Evolutionary conservation across 2,888 invertebrate genomes (phyloP).

Genomic region (Ophion obscuratus): DNA sequence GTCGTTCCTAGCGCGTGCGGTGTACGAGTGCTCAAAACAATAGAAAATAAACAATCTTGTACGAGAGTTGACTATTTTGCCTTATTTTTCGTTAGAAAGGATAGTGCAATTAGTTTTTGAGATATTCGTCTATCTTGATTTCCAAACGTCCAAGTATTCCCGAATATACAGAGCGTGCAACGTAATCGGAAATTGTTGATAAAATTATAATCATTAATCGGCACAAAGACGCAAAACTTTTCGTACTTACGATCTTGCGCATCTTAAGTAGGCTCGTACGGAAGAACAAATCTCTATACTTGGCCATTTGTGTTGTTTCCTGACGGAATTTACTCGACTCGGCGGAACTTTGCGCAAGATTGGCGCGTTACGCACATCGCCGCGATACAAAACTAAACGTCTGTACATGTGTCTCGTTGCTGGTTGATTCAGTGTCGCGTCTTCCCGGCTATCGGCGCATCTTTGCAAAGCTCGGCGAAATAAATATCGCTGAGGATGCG

Average conservation of each 20-base stretch:
- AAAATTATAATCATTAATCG: background rate
- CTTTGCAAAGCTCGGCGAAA: background rate
- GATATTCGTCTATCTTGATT: background rate
- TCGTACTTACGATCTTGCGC: background rate
- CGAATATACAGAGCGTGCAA: no score
- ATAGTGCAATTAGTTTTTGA: constrained; percentile 11
- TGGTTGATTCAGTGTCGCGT: background rate
- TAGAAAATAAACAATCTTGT: constrained; percentile 17
- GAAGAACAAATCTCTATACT: background rate
- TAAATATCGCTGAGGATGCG: constrained; percentile 14
- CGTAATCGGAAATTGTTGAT: background rate
- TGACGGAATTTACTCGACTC: background rate
- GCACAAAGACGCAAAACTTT: background rate
- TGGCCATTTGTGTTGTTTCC: background rate
- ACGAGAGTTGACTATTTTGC: background rate
- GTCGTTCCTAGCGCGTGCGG: constrained; percentile 12
- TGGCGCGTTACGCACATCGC: background rate
- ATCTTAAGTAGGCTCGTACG: background rate
- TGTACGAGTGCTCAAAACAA: constrained; percentile 41
- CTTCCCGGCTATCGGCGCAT: background rate
- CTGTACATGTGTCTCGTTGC: background rate
- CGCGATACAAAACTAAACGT: background rate
- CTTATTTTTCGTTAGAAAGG: background rate
- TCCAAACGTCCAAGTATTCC: no score
- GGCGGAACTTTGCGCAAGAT: background rate